These are phyloP conservation scores for Conger conger DNA, from an alignment of 2,113 vertebrate species.

Conservation along the genomic window DNA sequence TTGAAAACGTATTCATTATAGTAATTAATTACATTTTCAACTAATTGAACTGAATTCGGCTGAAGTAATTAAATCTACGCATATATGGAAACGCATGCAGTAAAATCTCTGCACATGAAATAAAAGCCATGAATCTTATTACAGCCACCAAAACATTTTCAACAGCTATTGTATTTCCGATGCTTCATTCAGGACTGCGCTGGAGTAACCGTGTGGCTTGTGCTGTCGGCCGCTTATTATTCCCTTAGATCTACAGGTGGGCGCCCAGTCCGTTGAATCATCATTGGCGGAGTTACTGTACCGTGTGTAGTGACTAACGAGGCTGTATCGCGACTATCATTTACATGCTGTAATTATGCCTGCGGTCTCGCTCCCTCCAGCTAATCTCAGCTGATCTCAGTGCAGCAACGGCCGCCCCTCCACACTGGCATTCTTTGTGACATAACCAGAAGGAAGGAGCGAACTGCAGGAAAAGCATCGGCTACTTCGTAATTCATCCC, in stretches of 20 bases:
- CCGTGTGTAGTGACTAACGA: background rate
- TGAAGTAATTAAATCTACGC: too few species aligned
- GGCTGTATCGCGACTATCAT: background rate
- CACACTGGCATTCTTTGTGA: constrained; percentile 55
- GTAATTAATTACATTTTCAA: too few species aligned
- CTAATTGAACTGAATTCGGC: too few species aligned
- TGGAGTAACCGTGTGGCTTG: background rate
- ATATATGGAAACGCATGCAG: too few species aligned
- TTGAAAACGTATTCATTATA: too few species aligned
- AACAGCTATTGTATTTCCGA: background rate
- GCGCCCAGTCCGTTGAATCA: background rate
- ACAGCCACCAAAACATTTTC: background rate
- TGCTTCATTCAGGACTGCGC: background rate
- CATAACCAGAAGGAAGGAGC: constrained; percentile 60
- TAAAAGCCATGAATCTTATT: background rate
- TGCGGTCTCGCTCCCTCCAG: constrained; percentile 29
- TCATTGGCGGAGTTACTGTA: background rate
- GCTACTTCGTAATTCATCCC: constrained; percentile 74
- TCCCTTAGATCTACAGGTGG: background rate
- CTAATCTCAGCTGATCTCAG: constrained; percentile 3
- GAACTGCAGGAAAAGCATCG: constrained; percentile 61
- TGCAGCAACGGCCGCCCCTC: background rate
- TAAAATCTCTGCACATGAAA: too few species aligned
- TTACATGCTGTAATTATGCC: background rate
- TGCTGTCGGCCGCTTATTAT: background rate